Percentiles rank a stretch among this genome's conserved stretches.
Conservation (phyloP, 1,140 invertebrate genomes). For the Ostrea edulis region DNA sequence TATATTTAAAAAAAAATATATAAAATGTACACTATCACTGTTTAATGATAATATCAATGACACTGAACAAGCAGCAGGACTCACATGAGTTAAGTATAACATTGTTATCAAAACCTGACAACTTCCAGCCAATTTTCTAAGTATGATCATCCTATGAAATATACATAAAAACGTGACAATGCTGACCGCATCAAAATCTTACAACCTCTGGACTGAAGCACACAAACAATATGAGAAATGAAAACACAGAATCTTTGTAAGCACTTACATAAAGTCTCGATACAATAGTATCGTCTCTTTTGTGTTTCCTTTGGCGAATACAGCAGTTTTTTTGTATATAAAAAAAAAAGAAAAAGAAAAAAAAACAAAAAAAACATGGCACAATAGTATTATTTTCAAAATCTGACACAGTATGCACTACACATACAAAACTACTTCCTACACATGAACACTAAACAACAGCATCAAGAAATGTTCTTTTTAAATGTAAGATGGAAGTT, state of each 20-base stretch:
- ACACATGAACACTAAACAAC: conserved; percentile 12
- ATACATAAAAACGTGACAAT: neutral
- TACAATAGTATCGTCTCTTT: conserved; percentile 9
- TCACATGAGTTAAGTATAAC: conserved; percentile 10
- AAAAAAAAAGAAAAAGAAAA: neutral
- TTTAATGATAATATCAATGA: conserved; percentile 30
- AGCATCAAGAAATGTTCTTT: neutral
- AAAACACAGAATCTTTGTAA: conserved; percentile 34
- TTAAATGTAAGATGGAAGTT: neutral
- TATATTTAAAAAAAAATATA: conserved; percentile 28
- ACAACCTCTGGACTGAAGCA: conserved; percentile 22
- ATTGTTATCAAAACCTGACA: neutral
- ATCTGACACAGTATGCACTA: neutral
- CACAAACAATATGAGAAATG: conserved; percentile 4
- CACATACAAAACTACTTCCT: neutral
- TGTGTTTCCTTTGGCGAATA: conserved; percentile 13
- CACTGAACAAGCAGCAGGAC: conserved; percentile 24
- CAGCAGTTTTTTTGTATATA: conserved; percentile 1
- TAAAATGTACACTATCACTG: conserved; percentile 18
- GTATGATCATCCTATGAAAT: neutral
- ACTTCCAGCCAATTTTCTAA: neutral
- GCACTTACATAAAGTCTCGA: conserved; percentile 1
- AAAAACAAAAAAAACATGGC: neutral
- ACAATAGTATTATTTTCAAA: conserved; percentile 25
- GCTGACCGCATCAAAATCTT: neutral